phyloP scores from a whole-genome alignment of 2,113 vertebrate genomes.

The Bos javanicus region DNA sequence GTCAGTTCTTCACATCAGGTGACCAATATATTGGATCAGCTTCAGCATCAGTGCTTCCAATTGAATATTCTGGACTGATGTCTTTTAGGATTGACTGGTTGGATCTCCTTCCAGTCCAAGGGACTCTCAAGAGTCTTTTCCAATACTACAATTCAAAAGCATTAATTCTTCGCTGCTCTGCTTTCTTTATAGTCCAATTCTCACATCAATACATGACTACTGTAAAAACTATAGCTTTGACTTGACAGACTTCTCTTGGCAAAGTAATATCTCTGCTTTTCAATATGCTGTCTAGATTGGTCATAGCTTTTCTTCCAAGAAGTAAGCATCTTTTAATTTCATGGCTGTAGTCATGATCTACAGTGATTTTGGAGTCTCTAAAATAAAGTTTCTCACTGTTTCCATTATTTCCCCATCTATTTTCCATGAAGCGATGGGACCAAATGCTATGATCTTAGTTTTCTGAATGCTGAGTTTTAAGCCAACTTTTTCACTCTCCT shows the following conservation, averaged over 20 bases:
- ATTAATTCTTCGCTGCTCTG: accelerated
- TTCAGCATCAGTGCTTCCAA: not conserved
- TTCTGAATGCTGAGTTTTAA: not conserved
- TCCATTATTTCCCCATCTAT: not conserved
- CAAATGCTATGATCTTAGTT: not conserved
- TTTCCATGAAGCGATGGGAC: not conserved
- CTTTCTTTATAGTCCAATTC: not conserved
- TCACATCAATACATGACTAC: not conserved
- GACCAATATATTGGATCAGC: not conserved
- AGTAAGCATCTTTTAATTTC: not conserved
- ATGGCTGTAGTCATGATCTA: not conserved
- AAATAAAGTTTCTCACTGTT: not conserved
- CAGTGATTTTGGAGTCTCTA: not conserved
- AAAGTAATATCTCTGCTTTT: not conserved
- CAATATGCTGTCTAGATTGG: not conserved
- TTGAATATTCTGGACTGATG: not conserved
- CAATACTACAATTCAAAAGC: not conserved
- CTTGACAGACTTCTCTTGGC: not conserved
- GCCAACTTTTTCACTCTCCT: not conserved
- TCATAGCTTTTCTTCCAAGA: not conserved
- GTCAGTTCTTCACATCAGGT: not conserved
- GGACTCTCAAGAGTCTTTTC: not conserved
- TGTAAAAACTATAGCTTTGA: not conserved
- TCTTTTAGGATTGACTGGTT: not conserved
- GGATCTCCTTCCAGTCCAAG: not conserved